Percentiles rank a stretch among this genome's conserved stretches.
These are phyloP conservation scores for Metaphire vulgaris DNA, from an alignment of 1,140 invertebrate species.

Conservation along the genomic window DNA sequence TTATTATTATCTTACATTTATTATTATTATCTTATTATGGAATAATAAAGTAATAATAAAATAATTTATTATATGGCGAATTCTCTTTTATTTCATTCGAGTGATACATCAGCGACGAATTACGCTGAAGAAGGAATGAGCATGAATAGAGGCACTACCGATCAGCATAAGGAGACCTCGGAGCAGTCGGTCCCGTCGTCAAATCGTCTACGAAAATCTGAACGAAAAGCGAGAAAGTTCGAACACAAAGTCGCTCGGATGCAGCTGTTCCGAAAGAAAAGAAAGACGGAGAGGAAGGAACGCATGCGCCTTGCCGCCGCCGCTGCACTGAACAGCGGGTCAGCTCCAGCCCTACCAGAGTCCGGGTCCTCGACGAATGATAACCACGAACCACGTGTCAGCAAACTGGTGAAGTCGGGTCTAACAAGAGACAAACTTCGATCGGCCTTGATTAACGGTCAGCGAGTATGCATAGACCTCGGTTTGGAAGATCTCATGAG, in stretches of 20 bases:
- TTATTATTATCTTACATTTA: too few species aligned
- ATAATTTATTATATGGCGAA: too few species aligned
- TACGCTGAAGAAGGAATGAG: too few species aligned
- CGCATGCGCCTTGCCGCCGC: neutral
- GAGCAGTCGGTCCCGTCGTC: too few species aligned
- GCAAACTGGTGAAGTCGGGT: neutral
- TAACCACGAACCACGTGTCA: neutral
- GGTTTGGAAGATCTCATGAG: conserved; percentile 35
- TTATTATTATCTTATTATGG: too few species aligned
- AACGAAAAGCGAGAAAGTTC: neutral
- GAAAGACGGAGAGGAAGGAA: neutral
- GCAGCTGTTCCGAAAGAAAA: neutral
- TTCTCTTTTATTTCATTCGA: too few species aligned
- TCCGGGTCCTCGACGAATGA: neutral
- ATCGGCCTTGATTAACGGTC: conserved; percentile 29
- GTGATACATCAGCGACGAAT: too few species aligned
- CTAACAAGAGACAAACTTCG: neutral
- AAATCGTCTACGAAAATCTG: neutral
- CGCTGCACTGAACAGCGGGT: neutral
- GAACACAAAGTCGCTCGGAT: neutral
- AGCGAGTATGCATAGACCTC: conserved; percentile 35
- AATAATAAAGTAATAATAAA: too few species aligned
- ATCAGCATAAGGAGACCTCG: too few species aligned
- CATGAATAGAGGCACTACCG: too few species aligned
- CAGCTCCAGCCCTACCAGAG: neutral